phyloP scores from a whole-genome alignment of 1,140 invertebrate species.

The Neodiprion fabricii region DNA sequence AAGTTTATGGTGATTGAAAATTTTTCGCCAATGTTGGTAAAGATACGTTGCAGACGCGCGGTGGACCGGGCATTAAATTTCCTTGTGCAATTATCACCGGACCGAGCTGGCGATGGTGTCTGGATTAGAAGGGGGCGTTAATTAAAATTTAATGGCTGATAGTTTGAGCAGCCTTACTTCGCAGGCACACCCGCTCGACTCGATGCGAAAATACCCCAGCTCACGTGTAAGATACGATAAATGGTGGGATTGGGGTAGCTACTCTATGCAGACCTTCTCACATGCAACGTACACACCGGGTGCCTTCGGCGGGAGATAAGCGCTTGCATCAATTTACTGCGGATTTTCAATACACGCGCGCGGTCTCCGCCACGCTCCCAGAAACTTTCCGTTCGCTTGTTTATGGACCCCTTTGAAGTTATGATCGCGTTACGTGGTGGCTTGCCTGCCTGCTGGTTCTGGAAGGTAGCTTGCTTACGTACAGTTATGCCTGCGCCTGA shows the following conservation, averaged over 20 bases:
- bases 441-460: too few species aligned
- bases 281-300: too few species aligned
- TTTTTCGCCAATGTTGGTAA: conserved; percentile 25
- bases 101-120: conserved; percentile 9
- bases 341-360: neutral
- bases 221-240: too few species aligned
- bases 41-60: conserved; percentile 9
- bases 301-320: too few species aligned
- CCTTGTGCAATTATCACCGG: conserved; percentile 34
- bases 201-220: too few species aligned
- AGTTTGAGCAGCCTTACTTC: conserved; percentile 30
- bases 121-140: conserved; percentile 40
- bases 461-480: too few species aligned
- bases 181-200: too few species aligned
- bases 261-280: too few species aligned
- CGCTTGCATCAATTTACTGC: neutral
- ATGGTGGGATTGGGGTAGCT: too few species aligned
- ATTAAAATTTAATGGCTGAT: conserved; percentile 48
- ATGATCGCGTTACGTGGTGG: neutral
- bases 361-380: neutral
- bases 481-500: too few species aligned
- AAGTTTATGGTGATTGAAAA: conserved; percentile 48
- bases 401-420: neutral
- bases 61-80: conserved; percentile 37
- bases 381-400: neutral